A percentile compares a stretch with the other conserved stretches of the same genome.
Evolutionary conservation across 2,113 vertebrate species (phyloP).

Genomic region (Crotalus horridus): DNA sequence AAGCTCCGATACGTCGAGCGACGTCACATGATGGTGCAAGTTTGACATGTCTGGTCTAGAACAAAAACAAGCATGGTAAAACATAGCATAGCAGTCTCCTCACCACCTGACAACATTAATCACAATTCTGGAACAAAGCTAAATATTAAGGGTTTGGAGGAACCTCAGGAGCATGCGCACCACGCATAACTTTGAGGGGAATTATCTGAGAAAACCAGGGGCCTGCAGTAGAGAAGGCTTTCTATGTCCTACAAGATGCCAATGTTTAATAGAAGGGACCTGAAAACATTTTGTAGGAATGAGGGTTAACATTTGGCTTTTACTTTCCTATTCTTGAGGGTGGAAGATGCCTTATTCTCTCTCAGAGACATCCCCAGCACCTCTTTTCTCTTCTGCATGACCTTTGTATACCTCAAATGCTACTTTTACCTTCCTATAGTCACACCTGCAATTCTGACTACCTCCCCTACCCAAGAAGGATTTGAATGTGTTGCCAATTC

Average conservation of each 20-base stretch:
- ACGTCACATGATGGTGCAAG: no score
- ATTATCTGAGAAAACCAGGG: not conserved
- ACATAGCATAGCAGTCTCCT: not conserved
- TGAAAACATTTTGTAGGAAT: not conserved
- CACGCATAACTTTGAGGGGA: not conserved
- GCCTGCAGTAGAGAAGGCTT: not conserved
- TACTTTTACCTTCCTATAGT: not conserved
- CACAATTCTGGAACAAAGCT: not conserved
- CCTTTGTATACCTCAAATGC: not conserved
- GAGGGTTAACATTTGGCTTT: not conserved
- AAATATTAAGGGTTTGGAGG: not conserved
- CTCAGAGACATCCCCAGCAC: not conserved
- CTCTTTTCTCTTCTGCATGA: not conserved
- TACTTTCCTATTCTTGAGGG: not conserved
- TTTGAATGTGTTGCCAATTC: not conserved
- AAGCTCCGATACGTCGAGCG: no score
- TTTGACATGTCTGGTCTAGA: not conserved
- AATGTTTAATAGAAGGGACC: not conserved
- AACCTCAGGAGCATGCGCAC: not conserved
- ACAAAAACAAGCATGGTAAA: not conserved
- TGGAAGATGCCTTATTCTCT: not conserved
- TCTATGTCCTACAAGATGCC: not conserved
- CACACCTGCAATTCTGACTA: not conserved
- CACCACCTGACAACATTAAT: not conserved
- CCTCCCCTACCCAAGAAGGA: not conserved